phyloP scores from a whole-genome alignment of 2,888 invertebrate species.

The Hermaeophaga mercurialis region DNA sequence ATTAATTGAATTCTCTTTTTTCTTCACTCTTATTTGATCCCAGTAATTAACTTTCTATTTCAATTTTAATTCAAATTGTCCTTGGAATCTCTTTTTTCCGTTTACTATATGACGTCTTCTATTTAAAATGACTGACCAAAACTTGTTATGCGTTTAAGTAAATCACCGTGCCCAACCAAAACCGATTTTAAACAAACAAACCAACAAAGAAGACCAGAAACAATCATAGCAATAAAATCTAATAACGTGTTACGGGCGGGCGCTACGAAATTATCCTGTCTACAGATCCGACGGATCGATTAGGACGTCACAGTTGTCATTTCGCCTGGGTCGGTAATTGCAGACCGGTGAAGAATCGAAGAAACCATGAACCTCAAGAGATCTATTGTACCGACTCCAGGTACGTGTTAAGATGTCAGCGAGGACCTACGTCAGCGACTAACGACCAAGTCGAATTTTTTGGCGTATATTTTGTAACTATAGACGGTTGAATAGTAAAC shows the following conservation, averaged over 20 bases:
- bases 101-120: too few relatives aligned
- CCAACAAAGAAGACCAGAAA: conserved; percentile 14
- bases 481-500: conserved; percentile 12
- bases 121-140: too few relatives aligned
- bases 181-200: conserved; percentile 29
- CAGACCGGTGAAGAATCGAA: conserved; percentile 41
- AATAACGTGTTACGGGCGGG: conserved; percentile 43
- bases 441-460: conserved; percentile 19
- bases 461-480: conserved; percentile 19
- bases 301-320: conserved; percentile 52
- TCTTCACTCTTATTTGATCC: too few relatives aligned
- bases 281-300: conserved; percentile 45
- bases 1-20: too few relatives aligned
- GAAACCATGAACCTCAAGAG: conserved; percentile 25
- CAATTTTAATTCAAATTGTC: too few relatives aligned
- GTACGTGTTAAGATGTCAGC: conserved; percentile 34
- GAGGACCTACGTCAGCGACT: conserved; percentile 24
- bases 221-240: conserved; percentile 30
- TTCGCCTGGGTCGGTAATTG: conserved; percentile 47
- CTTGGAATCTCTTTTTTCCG: too few relatives aligned
- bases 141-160: too few relatives aligned
- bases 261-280: conserved; percentile 49
- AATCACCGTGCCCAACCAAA: conserved; percentile 5
- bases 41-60: too few relatives aligned
- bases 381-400: conserved; percentile 34